Evolutionary conservation across 2,888 invertebrate species (phyloP).

Genomic region (Scaeva pyrastri): DNA sequence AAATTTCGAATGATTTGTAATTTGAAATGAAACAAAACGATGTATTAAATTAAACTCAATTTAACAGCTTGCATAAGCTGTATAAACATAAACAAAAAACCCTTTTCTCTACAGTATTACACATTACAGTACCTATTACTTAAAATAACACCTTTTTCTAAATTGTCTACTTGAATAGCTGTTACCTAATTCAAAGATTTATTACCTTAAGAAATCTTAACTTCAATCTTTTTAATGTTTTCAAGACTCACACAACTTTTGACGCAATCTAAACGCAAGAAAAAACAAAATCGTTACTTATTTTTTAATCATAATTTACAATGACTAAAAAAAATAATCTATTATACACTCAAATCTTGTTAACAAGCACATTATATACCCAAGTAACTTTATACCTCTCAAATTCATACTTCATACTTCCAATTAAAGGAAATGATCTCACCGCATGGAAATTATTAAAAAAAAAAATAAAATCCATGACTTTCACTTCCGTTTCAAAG

Average conservation of each 20-base stretch:
- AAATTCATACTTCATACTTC: conserved; percentile 19
- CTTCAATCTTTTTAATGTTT: not conserved
- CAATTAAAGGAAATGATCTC: conserved; percentile 76
- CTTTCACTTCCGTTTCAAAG: conserved; percentile 74
- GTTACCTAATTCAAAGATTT: no score
- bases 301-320: not conserved
- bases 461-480: conserved; percentile 70
- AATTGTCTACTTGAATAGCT: no score
- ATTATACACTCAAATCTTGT: conserved; percentile 58
- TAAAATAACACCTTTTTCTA: no score
- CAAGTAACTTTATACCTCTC: conserved; percentile 1
- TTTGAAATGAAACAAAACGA: no score
- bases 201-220: not conserved
- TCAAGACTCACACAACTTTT: not conserved
- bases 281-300: conserved; percentile 2
- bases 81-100: no score
- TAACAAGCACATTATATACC: no score
- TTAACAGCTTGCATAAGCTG: no score
- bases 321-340: conserved; percentile 16
- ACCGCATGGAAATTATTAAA: conserved; percentile 31
- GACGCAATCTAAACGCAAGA: not conserved
- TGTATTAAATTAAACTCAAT: no score
- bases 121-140: no score
- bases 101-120: no score
- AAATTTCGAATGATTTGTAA: no score